A percentile compares a stretch with the other conserved stretches of the same genome.
Conservation (phyloP, 2,888 invertebrate species). For the Macrophya alboannulata region DNA sequence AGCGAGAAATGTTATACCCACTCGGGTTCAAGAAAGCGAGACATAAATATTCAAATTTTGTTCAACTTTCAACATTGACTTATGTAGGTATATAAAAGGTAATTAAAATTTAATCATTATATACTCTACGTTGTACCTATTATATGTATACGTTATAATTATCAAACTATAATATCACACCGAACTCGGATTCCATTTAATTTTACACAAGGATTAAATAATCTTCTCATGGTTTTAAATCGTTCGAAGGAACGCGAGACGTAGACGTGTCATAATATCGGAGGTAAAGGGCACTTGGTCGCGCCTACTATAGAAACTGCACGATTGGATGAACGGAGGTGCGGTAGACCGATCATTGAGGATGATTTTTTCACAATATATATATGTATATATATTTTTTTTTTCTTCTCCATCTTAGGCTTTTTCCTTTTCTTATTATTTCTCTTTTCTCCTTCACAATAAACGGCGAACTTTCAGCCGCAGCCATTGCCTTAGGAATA, state of each 20-base stretch:
- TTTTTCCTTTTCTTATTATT: neutral
- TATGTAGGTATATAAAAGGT: neutral
- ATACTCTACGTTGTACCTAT: neutral
- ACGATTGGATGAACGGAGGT: neutral
- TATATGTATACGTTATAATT: neutral
- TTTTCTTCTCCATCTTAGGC: neutral
- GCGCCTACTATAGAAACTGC: constrained; percentile 10
- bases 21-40: neutral
- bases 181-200: neutral
- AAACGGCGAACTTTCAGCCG: constrained; percentile 15
- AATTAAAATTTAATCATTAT: neutral
- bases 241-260: neutral
- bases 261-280: neutral
- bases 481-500: constrained; percentile 5
- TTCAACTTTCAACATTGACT: neutral
- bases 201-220: neutral
- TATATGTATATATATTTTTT: neutral
- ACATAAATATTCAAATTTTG: neutral
- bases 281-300: neutral
- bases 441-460: neutral
- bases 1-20: neutral
- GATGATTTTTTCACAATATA: neutral
- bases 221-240: neutral
- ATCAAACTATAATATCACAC: neutral
- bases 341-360: constrained; percentile 1